Conservation (phyloP, 2,113 vertebrate species). For the Asarcornis scutulata region DNA sequence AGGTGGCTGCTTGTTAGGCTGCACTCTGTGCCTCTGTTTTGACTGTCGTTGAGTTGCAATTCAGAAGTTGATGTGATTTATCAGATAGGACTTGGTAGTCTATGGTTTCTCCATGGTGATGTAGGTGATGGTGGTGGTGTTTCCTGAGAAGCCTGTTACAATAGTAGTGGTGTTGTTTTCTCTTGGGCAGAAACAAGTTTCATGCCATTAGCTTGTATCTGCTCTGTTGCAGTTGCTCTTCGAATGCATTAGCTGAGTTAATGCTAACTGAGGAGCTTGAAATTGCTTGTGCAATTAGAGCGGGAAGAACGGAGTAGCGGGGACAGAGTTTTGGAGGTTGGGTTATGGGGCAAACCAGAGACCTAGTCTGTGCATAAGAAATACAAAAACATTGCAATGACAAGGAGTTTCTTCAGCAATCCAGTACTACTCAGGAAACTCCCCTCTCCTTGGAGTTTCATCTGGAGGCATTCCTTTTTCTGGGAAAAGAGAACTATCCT, state of each 20-base stretch:
- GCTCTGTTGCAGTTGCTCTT: fast-evolving
- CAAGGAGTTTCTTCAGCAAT: neutral
- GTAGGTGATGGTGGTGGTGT: neutral
- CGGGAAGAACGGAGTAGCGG: neutral
- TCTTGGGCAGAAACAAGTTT: neutral
- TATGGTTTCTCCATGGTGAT: neutral
- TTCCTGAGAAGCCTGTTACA: neutral
- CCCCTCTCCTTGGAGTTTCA: neutral
- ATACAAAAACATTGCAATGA: fast-evolving
- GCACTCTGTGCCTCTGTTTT: neutral
- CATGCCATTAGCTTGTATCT: neutral
- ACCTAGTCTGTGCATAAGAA: neutral
- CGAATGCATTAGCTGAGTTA: neutral
- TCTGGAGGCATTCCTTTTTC: neutral
- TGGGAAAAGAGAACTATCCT: neutral
- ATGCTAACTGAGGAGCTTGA: neutral
- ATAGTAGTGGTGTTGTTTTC: neutral
- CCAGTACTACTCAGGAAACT: neutral
- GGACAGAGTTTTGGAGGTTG: neutral
- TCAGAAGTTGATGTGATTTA: too few relatives aligned
- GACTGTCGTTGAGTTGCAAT: neutral
- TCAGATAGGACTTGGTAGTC: neutral
- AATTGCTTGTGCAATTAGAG: neutral
- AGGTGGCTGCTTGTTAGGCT: neutral
- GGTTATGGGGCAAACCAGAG: neutral